phyloP scores from a whole-genome alignment of 2,797 vertebrate species.

The Luscinia luscinia region DNA sequence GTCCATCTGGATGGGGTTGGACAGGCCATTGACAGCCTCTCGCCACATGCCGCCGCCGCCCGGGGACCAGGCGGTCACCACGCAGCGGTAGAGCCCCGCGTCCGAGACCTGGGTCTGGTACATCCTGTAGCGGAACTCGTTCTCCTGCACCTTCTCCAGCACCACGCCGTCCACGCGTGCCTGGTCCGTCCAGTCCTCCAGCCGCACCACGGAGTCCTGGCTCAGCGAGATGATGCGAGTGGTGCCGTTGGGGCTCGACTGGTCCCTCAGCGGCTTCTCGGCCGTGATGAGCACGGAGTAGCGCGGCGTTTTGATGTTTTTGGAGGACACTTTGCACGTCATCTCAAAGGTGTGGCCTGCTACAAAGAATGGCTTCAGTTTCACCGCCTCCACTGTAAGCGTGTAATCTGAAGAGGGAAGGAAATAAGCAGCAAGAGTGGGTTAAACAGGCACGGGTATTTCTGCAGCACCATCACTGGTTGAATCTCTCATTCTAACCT shows the following conservation, averaged over 20 bases:
- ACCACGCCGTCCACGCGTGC: conserved; percentile 84
- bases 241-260: conserved; percentile 55
- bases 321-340: conserved; percentile 84
- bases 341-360: conserved; percentile 94
- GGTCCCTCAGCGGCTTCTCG: conserved; percentile 76
- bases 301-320: conserved; percentile 84
- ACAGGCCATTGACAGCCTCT: conserved; percentile 81
- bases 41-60: conserved; percentile 85
- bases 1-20: conserved; percentile 89
- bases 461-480: neutral
- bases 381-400: conserved; percentile 83
- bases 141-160: conserved; percentile 86
- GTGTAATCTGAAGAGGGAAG: conserved; percentile 80
- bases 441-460: neutral
- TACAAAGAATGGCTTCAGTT: conserved; percentile 82
- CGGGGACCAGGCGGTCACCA: conserved; percentile 87
- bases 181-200: conserved; percentile 84
- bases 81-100: conserved; percentile 89
- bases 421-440: conserved; percentile 17
- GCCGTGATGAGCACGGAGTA: conserved; percentile 88
- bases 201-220: conserved; percentile 86
- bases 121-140: conserved; percentile 90
- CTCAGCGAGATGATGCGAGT: conserved; percentile 87
- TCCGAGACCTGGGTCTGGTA: conserved; percentile 89
- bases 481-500: neutral